Evolutionary conservation across 2,797 vertebrate species (phyloP).

Genomic region (Melanotaenia parkinsoni): DNA sequence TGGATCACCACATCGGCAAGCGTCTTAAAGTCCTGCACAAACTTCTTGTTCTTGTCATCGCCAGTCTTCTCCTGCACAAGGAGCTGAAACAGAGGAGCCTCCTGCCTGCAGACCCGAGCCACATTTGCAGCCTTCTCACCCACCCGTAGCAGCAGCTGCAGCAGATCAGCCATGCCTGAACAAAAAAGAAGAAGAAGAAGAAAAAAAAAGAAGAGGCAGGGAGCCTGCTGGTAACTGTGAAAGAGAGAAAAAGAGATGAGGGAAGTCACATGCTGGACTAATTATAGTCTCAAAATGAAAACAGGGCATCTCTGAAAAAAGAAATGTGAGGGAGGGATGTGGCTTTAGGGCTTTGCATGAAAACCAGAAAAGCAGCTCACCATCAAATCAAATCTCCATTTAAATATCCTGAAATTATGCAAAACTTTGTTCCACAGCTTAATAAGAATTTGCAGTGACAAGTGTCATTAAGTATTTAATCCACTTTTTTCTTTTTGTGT

Average conservation of each 20-base stretch:
- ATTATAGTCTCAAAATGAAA: conserved; percentile 75
- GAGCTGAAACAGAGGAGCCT: conserved; percentile 84
- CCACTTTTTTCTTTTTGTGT: no score
- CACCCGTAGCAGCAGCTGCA: conserved; percentile 81
- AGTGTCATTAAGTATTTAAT: no score
- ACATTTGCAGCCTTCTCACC: conserved; percentile 86
- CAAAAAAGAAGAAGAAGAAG: neutral
- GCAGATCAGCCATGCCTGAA: conserved; percentile 82
- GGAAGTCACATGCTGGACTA: conserved; percentile 52
- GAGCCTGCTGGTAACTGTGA: conserved; percentile 28
- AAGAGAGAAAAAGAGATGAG: conserved; percentile 13
- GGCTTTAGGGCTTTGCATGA: conserved; percentile 29
- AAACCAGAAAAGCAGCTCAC: conserved; percentile 8
- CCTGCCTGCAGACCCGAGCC: conserved; percentile 85
- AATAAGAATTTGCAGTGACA: neutral
- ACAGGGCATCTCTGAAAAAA: conserved; percentile 61
- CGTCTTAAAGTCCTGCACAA: conserved; percentile 87
- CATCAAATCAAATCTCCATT: neutral
- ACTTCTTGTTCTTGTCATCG: conserved; percentile 88
- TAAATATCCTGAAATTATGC: neutral
- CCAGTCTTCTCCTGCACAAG: conserved; percentile 87
- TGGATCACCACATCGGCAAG: conserved; percentile 87
- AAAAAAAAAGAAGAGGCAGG: neutral
- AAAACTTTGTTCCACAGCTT: neutral
- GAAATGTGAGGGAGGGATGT: conserved; percentile 38